phyloP scores from a whole-genome alignment of 2,113 vertebrate species.

The Rhagologus leucostigma region DNA sequence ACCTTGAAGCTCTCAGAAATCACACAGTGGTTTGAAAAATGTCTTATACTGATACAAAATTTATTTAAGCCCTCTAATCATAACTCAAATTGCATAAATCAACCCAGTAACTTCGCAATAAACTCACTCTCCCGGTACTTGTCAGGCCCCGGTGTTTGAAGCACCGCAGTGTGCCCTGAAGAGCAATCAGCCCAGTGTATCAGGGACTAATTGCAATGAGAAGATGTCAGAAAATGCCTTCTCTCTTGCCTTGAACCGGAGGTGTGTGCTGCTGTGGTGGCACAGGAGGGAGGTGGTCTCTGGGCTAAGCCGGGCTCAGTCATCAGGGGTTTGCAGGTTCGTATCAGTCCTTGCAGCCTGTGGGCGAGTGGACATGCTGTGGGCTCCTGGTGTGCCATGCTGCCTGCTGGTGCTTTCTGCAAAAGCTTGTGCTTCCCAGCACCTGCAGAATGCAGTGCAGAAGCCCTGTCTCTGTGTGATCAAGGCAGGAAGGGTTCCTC shows the following conservation, averaged over 20 bases:
- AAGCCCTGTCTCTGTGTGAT: background rate
- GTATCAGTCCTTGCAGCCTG: background rate
- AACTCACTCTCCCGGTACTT: background rate
- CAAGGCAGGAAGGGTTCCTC: background rate
- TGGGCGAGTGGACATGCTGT: background rate
- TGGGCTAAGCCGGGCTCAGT: background rate
- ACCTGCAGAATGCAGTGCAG: background rate
- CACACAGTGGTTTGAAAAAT: background rate
- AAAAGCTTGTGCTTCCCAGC: background rate
- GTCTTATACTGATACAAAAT: background rate
- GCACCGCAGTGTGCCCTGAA: background rate
- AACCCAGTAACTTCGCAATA: constrained; percentile 23
- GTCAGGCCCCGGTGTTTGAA: constrained; percentile 2
- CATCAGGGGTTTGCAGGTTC: background rate
- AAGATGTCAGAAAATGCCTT: background rate
- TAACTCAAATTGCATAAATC: constrained; percentile 34
- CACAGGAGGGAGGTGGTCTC: background rate
- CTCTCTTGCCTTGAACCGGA: background rate
- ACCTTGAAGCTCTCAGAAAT: background rate
- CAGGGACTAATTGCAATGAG: background rate
- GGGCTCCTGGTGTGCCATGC: background rate
- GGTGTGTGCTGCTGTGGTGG: background rate
- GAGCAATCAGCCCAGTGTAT: constrained; percentile 9
- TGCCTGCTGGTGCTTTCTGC: background rate
- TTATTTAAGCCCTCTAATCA: constrained; percentile 35